These are phyloP conservation scores for Discoglossus pictus DNA, from an alignment of 2,797 vertebrate genomes.

Conservation along the genomic window DNA sequence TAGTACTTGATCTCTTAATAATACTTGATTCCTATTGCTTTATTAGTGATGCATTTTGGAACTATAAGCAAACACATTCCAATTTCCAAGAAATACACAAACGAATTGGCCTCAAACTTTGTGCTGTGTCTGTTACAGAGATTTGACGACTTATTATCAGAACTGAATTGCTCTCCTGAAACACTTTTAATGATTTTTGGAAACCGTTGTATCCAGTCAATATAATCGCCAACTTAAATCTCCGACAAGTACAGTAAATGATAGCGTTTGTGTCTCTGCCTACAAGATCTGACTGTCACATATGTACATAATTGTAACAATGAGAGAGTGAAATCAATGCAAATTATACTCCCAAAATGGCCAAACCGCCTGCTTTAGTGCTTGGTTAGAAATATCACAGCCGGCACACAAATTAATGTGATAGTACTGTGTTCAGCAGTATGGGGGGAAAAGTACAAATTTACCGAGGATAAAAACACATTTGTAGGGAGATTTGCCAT, in stretches of 20 bases:
- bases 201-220: slow-evolving; percentile 1
- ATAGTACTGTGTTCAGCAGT: background rate
- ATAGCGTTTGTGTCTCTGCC: background rate
- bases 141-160: background rate
- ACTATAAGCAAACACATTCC: no score
- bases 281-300: slow-evolving; percentile 1
- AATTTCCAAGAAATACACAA: no score
- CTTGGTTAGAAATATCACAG: background rate
- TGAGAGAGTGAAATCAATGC: slow-evolving; percentile 13
- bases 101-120: background rate
- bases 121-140: background rate
- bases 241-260: background rate
- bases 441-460: no score
- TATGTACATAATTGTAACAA: background rate
- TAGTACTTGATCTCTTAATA: no score
- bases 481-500: no score
- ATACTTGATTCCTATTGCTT: no score
- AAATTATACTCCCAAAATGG: background rate
- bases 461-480: no score
- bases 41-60: no score
- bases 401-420: background rate
- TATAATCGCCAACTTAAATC: slow-evolving; percentile 15
- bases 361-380: no score
- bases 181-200: slow-evolving; percentile 23
- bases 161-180: slow-evolving; percentile 11